These are phyloP conservation scores for Oncopeltus fasciatus DNA, from an alignment of 1,140 invertebrate genomes.

Conservation along the genomic window DNA sequence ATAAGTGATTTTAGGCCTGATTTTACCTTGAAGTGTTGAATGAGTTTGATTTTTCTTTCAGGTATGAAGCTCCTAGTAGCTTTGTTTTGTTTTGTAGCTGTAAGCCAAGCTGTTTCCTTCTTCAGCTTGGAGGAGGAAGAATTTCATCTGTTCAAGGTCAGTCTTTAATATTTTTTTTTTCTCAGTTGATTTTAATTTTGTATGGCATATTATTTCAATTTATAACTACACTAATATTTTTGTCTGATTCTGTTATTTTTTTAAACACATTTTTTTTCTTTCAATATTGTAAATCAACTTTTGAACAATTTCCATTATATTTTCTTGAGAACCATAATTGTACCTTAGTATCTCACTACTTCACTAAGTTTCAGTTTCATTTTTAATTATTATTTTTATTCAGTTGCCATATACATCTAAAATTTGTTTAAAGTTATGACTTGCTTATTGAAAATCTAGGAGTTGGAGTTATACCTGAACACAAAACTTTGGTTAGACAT, in stretches of 20 bases:
- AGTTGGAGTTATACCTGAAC: too few species aligned
- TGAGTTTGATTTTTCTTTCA: not conserved
- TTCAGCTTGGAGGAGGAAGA: slow-evolving; percentile 55
- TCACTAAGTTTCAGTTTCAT: too few species aligned
- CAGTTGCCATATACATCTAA: too few species aligned
- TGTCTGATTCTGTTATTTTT: not conserved
- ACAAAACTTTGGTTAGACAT: too few species aligned
- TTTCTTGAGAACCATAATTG: not conserved
- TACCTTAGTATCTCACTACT: too few species aligned
- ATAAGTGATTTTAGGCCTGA: too few species aligned
- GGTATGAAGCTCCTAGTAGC: not conserved
- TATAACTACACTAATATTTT: not conserved
- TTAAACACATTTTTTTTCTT: not conserved
- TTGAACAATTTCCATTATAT: not conserved
- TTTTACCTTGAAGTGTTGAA: too few species aligned
- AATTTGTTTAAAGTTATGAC: too few species aligned
- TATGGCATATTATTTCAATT: not conserved
- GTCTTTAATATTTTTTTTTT: not conserved
- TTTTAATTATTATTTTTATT: too few species aligned
- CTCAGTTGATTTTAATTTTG: not conserved
- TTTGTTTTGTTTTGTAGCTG: slow-evolving; percentile 21
- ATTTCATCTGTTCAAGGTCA: slow-evolving; percentile 62
- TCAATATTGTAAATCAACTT: not conserved
- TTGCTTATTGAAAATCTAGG: too few species aligned
- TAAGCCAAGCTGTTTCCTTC: slow-evolving; percentile 44